Evolutionary conservation across 2,888 invertebrate species (phyloP).

Genomic region (Sepioteuthis lessoniana): DNA sequence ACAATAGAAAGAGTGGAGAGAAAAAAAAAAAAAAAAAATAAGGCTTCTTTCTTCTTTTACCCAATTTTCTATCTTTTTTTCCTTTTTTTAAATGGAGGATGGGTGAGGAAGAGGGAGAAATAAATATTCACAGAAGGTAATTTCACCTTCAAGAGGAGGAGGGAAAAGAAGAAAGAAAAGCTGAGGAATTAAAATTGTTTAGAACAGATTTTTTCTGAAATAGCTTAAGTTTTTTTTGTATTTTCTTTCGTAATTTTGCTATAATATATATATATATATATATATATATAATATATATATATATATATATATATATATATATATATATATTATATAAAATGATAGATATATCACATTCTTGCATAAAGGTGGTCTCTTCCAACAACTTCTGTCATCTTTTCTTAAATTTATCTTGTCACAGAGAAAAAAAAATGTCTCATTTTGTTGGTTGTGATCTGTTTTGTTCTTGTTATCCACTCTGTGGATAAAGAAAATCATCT

Average conservation of each 20-base stretch:
- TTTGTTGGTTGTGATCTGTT: background rate
- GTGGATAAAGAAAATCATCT: background rate
- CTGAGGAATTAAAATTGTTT: background rate
- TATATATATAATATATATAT: background rate
- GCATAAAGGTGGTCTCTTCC: slow-evolving; percentile 33
- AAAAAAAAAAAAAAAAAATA: too few species aligned
- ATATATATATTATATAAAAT: background rate
- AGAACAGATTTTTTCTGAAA: background rate
- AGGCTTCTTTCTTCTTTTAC: background rate
- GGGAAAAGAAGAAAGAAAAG: background rate
- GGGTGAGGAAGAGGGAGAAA: background rate
- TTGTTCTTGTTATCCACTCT: slow-evolving; percentile 3
- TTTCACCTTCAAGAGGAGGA: background rate
- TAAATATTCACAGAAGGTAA: background rate
- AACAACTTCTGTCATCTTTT: too few species aligned
- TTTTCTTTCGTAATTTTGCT: too few species aligned
- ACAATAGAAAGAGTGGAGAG: too few species aligned
- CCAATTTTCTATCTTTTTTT: background rate
- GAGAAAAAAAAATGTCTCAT: background rate
- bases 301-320: background rate
- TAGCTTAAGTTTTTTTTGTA: background rate
- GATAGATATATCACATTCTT: background rate
- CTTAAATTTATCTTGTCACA: too few species aligned
- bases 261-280: background rate
- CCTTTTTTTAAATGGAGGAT: background rate